Percentiles rank a stretch among this genome's conserved stretches.
Evolutionary conservation across 2,113 vertebrate genomes (phyloP).

Genomic region (Rhea americana): DNA sequence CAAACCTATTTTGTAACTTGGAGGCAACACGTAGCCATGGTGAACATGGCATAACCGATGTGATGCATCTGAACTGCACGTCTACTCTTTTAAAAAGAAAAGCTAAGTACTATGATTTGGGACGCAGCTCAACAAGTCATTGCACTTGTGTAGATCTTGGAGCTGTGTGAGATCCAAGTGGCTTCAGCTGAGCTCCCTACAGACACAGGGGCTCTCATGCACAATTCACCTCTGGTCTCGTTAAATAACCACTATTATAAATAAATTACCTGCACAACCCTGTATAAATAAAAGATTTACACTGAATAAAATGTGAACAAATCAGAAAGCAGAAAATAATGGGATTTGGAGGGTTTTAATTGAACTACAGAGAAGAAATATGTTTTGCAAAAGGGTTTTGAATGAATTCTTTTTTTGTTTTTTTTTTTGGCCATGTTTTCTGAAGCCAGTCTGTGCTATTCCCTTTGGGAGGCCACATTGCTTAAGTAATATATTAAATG

Average conservation of each 20-base stretch:
- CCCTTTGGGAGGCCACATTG: not conserved
- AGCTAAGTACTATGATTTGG: not conserved
- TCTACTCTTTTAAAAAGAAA: not conserved
- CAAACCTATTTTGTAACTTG: not conserved
- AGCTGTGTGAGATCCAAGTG: not conserved
- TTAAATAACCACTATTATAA: not conserved
- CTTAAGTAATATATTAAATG: constrained; percentile 8
- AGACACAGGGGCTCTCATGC: not conserved
- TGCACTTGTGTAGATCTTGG: not conserved
- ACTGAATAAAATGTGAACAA: constrained; percentile 66
- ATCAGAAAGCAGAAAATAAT: constrained; percentile 11
- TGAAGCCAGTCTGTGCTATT: not conserved
- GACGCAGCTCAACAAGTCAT: not conserved
- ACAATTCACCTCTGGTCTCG: not conserved
- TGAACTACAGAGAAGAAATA: not conserved
- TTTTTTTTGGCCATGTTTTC: not conserved
- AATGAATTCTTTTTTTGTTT: not conserved
- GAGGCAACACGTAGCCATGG: not conserved
- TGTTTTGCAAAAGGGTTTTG: not conserved
- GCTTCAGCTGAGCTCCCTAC: not conserved
- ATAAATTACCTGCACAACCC: not conserved
- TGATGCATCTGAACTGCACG: not conserved
- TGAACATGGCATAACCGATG: not conserved
- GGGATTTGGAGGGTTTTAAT: constrained; percentile 3
- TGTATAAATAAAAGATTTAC: constrained; percentile 67